Evolutionary conservation across 1,140 invertebrate species (phyloP), one percentile per base, ranked within the genome.

Genomic region (Papilio glaucus): DNA sequence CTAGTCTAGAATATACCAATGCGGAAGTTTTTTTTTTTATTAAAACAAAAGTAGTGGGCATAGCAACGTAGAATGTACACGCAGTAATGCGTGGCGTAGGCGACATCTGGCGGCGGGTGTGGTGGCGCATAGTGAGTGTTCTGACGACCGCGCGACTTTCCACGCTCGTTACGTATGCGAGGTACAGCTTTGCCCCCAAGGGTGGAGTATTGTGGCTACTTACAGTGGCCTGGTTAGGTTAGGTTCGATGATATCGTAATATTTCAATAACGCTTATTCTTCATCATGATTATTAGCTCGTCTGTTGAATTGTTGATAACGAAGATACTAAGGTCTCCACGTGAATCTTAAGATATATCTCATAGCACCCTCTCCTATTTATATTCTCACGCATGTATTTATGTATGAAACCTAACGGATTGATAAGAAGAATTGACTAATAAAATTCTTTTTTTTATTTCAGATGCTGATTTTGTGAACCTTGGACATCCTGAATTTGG

Each of bases 71-170:
- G 4, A 29, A 24, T 33, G 45, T 74, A 70, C 72, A 21, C 21
- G 38, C 74, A 77, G 63, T 80, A 79, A 77, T 73, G 74, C 69
- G 60, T 38, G 37, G 75, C 61, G 73, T 75, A 71, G 69, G 72
- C 37, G 68, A 79, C 79, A 81, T 85, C 76, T 81, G 83, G 72
- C 15, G 18, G 72, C 60, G 73, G 62, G 79, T 72, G 62, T 78
- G 74, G 68, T 53, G 41, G 45, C 63, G 81, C 72, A 85, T 85
- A 85, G 77, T 71, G 81, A 83, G 77, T 71, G 72, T 37, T 57
- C 60, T 73, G 38, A 71, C 67, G 76, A 74, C 62, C 76, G 79
- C 67, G 65, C 74, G 77, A 79, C 82, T 84, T 84, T 84, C 80
- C 80, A 82, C 53, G 53, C 33, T 63, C 45, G 62, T 76, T 84